phyloP scores from a whole-genome alignment of 2,888 invertebrate species.

The Mystacides longicornis region DNA sequence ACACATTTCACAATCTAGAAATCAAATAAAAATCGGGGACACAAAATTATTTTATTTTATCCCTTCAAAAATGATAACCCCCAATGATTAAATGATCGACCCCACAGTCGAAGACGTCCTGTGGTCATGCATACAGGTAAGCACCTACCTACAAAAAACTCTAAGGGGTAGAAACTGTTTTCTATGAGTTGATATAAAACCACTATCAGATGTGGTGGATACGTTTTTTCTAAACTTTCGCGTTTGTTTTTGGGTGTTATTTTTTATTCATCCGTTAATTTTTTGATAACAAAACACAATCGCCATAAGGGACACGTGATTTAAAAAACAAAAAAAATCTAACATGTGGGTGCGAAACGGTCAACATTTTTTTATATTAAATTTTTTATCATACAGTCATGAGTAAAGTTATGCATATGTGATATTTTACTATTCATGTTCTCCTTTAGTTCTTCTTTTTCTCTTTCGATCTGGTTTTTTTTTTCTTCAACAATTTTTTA shows the following conservation, averaged over 20 bases:
- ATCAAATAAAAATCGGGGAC: no score
- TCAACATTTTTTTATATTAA: constrained; percentile 2
- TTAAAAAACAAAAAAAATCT: not conserved
- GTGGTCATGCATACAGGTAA: not conserved
- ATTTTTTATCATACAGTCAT: no score
- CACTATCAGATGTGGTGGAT: constrained; percentile 16
- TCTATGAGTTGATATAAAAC: no score
- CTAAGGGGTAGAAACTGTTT: constrained; percentile 10
- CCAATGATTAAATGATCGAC: no score
- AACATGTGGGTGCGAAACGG: constrained; percentile 15
- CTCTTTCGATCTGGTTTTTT: no score
- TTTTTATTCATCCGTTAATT: not conserved
- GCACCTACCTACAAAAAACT: constrained; percentile 7
- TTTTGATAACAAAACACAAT: constrained; percentile 1
- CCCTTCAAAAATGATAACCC: no score
- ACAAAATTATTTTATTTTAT: no score
- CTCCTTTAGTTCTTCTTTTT: no score
- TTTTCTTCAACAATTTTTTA: no score
- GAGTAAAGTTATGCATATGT: no score
- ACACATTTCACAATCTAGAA: no score
- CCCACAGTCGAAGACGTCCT: constrained; percentile 5
- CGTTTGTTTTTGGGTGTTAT: constrained; percentile 23
- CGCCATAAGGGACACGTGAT: constrained; percentile 12
- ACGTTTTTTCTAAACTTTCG: constrained; percentile 19
- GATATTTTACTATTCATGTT: no score